Conservation (phyloP, 2,797 vertebrate genomes). For the Numenius phaeopus region DNA sequence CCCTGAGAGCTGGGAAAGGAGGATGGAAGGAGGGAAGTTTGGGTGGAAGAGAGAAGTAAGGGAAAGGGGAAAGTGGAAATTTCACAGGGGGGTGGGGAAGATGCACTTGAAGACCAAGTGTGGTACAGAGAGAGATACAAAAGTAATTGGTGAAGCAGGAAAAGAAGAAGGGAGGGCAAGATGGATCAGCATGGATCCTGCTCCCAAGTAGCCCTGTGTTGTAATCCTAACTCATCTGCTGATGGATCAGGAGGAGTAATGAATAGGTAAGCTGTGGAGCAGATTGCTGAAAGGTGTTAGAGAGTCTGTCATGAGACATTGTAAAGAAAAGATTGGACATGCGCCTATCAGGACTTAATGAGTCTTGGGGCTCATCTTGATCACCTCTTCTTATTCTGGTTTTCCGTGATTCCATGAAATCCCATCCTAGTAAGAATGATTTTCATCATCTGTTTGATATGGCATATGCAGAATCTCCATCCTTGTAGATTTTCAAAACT, state of each 20-base stretch:
- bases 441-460: not conserved
- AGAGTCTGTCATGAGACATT: not conserved
- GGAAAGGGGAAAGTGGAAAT: not conserved
- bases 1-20: not conserved
- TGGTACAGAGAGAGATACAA: not conserved
- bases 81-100: not conserved
- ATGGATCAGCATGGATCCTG: not conserved
- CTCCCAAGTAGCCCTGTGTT: not conserved
- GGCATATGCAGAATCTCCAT: not conserved
- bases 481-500: not conserved
- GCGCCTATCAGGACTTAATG: not conserved
- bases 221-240: not conserved
- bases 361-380: not conserved
- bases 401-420: not conserved
- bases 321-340: not conserved
- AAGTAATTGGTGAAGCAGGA: not conserved
- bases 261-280: not conserved
- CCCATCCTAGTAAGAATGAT: not conserved
- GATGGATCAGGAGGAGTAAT: not conserved
- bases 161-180: not conserved
- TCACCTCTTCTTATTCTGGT: not conserved
- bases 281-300: not conserved
- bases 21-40: not conserved
- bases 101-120: fast-evolving
- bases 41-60: not conserved